Base-by-base conservation (phyloP, 2,797 vertebrate genomes). In the Discoglossus pictus region DNA sequence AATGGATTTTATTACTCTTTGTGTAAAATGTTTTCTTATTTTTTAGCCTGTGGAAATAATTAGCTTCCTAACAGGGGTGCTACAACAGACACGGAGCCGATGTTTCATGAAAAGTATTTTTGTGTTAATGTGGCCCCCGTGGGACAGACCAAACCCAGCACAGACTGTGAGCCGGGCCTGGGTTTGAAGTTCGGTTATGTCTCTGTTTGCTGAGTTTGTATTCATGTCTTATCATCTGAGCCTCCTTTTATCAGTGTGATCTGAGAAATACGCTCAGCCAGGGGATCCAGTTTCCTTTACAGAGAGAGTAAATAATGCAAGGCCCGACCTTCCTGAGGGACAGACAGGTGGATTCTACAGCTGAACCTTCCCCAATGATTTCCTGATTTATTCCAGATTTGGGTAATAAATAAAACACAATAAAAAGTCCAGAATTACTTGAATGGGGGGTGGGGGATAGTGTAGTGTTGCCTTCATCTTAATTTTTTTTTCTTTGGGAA, bases 241-340 rank as follows among this genome's bases (percentile, higher is more conserved):
- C 25, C 55, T 71, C 23, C 39, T 73, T 76, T 75, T 68, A 48
- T 69, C 3, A 0, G 59, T 70, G 48, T 16, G 44, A 24, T 48
- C 72, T 75, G 47, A 53, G 67, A 74, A 70, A 44, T 39, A 31
- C 51, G 48, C 74, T 54, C 35, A 16, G 36, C 70, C 61, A n/a
- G 59, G 61, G 9, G 18, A 24, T 64, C 70, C 34, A 23, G 68
- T 65, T 58, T 76, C 58, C 39, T 70, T 17, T 54, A 13, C 1
- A 35, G 46, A 47, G n/a, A 20, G 23, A n/a, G 48, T 44, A 61
- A 78, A 66, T 74, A 71, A 79, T 82, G 56, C 47, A 61, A 0
- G 60, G 27, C 55, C 61, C 64, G 25, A 1, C 58, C 59, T 53
- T 74, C 74, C 25, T 27, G 51, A 72, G 74, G 65, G 53, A 42